Evolutionary conservation across 92 coral and sea anemone species (phyloP), one percentile per base, ranked within the genome.

Genomic region (Hydrozoanthus gracilis): DNA sequence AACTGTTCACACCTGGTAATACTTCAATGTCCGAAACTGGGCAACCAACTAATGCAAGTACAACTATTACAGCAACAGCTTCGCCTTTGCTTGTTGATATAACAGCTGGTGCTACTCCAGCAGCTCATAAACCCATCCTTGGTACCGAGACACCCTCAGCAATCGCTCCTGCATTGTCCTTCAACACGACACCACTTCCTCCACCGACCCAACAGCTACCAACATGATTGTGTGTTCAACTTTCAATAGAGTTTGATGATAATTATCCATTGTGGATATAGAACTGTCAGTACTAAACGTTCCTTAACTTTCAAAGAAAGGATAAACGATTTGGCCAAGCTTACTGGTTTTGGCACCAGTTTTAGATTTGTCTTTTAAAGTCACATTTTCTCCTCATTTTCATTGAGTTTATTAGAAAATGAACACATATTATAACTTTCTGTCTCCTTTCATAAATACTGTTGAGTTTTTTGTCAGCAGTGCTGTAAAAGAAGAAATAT

Each of bases 91-190:
- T 91, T 54, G 92, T 91, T 0, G 99, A 97, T 77, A 97, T 97
- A 71, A 97, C 99, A 0, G 98, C 95, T 5, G 99, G 99, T 1
- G 99, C 99, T 18, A 93, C 92, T 7, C 99, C 96, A 4, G 90
- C 99, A 14, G 92, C 97, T 1, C 27, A 54, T 35, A 72, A 72
- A n/a, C 62, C 58, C 49, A 18, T 75, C 72, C 11, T 80, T 16
- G 74, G 44, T 48, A 4, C 45, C 8, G 74, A 80, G 18, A 16
- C 48, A 13, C 44, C 85, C 27, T 2, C 85, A 49, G 20, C 74
- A 10, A 49, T 45, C 50, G 69, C 73, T 18, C 85, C 85, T 17
- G 11, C 69, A 61, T 70, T 80, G 50, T n/a, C 85, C 7, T 80
- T 80, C 74, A 80, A 80, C 73, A 60, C 85, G 61, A 66, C 85